Percentiles rank a stretch among this genome's conserved stretches.
phyloP scores from a whole-genome alignment of 2,113 vertebrate species.

The Sinocyclocheilus anshuiensis region DNA sequence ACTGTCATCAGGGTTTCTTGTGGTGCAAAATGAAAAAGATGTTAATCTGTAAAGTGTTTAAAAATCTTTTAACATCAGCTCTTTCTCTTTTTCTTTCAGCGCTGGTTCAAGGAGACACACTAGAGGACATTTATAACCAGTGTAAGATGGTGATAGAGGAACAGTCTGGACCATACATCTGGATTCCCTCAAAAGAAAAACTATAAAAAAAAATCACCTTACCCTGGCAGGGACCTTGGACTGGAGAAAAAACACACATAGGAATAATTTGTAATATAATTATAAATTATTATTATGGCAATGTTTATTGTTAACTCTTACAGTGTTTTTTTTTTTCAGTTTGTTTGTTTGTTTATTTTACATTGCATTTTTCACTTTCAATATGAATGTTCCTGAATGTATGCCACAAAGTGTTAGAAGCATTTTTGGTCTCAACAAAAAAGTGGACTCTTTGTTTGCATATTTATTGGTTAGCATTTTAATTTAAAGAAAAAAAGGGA shows the following conservation, averaged over 20 bases:
- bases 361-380: constrained; percentile 64
- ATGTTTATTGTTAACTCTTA: constrained; percentile 85
- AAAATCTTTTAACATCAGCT: constrained; percentile 2
- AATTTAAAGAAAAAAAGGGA: constrained; percentile 66
- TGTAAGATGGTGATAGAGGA: constrained; percentile 99
- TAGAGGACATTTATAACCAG: constrained; percentile 98
- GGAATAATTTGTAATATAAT: constrained; percentile 87
- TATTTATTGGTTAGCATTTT: constrained; percentile 61
- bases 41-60: background rate
- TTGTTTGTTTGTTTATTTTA: constrained; percentile 48
- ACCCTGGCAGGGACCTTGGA: constrained; percentile 76
- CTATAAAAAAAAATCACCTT: constrained; percentile 81
- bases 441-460: constrained; percentile 61
- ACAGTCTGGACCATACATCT: constrained; percentile 98
- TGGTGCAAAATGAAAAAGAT: background rate
- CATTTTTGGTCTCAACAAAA: constrained; percentile 63
- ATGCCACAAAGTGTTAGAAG: constrained; percentile 71
- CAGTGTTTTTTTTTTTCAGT: constrained; percentile 67
- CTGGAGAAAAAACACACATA: constrained; percentile 65
- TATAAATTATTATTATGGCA: constrained; percentile 81
- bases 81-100: constrained; percentile 74
- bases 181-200: constrained; percentile 98
- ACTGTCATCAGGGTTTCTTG: constrained; percentile 3
- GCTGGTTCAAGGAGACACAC: constrained; percentile 95
- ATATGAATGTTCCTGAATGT: constrained; percentile 80